Evolutionary conservation across 2,888 invertebrate genomes (phyloP), one percentile per base, ranked within the genome.

Genomic region (Cephus sareptanus): DNA sequence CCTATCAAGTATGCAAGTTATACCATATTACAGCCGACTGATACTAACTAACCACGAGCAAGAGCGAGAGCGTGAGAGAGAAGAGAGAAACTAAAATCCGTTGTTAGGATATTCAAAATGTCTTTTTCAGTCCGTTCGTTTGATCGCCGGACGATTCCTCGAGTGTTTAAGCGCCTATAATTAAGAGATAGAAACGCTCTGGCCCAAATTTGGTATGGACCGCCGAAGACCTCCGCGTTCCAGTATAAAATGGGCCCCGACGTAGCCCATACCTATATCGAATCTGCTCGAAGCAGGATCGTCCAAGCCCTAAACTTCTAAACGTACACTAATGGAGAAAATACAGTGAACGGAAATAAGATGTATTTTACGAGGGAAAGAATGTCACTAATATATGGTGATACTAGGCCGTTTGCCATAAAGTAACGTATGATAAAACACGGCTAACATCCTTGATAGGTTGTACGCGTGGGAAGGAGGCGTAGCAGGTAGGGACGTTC

Each of bases 401-500:
- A 81, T 79, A 78, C 75, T 77, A 71, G 73, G 69, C 79, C 34
- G 76, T 75, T 77, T n/a, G 75, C 33, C 77, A 33, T 75, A 79
- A 79, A 77, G 74, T 80, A 81, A 79, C 76, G 73, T 80, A 70
- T 79, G 81, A 83, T 83, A 83, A 83, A 83, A 83, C 81, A 80
- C 81, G 78, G 79, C 79, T 77, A 80, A 82, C 84, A 80, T 83
- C 81, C 82, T 82, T 79, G 83, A 83, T 83, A 79, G 81, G 81
- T 79, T 79, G 80, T 81, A 79, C 78, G 83, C 83, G 84, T 84
- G 83, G 84, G 84, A 79, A 80, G 84, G 79, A 76, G 79, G 79
- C 79, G 80, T 76, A 76, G 74, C 69, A 76, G 79, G 77, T 76
- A 79, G 78, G 78, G 79, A 79, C 74, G 80, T 81, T 82, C 77